These are phyloP conservation scores for Pomacea canaliculata DNA, from an alignment of 2,888 invertebrate genomes.

Conservation along the genomic window DNA sequence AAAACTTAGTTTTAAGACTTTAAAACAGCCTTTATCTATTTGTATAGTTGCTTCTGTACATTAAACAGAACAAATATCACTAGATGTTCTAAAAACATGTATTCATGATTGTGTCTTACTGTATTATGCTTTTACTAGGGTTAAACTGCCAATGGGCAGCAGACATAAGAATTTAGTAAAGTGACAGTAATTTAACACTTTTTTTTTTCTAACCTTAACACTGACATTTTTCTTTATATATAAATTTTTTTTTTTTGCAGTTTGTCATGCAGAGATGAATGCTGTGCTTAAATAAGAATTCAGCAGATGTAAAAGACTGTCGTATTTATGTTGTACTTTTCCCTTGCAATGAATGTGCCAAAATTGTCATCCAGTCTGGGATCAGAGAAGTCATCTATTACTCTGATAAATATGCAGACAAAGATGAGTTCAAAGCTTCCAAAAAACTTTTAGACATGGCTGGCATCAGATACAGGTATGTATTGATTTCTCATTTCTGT, in stretches of 20 bases:
- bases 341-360: conserved; percentile 98
- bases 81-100: too few relatives aligned
- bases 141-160: too few relatives aligned
- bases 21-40: too few relatives aligned
- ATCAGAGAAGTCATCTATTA: conserved; percentile 80
- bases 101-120: too few relatives aligned
- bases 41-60: too few relatives aligned
- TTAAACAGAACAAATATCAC: too few relatives aligned
- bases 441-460: conserved; percentile 86
- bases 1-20: too few relatives aligned
- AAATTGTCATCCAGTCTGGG: conserved; percentile 94
- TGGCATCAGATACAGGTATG: conserved; percentile 75
- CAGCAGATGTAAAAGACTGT: conserved; percentile 82
- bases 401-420: conserved; percentile 84
- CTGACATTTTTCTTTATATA: too few relatives aligned
- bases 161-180: too few relatives aligned
- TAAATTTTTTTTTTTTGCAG: conserved; percentile 71
- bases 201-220: neutral
- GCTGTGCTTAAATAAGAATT: conserved; percentile 93
- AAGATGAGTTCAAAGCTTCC: conserved; percentile 80
- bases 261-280: conserved; percentile 98
- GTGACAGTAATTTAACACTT: too few relatives aligned
- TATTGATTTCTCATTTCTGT: neutral
- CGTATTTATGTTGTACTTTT: conserved; percentile 90
- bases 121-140: too few relatives aligned